A percentile compares a stretch with the other conserved stretches of the same genome.
These are phyloP conservation scores for Hemicrepidius hirtus DNA, from an alignment of 2,888 invertebrate genomes.

Conservation along the genomic window DNA sequence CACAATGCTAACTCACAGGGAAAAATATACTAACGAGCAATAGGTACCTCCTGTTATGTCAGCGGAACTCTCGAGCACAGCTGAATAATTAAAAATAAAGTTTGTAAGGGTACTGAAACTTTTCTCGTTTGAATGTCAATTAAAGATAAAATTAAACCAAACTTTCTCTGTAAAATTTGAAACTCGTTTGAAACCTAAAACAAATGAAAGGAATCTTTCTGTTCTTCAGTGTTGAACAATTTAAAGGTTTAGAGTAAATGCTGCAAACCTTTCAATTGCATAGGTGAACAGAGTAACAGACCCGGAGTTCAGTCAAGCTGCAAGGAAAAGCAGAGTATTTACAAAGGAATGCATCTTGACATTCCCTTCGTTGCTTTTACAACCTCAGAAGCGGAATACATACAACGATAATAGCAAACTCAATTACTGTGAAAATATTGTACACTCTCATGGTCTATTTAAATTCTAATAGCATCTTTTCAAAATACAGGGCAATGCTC, in stretches of 20 bases:
- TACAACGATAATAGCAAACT: constrained; percentile 2
- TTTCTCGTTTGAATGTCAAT: constrained; percentile 7
- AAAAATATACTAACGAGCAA: constrained; percentile 34
- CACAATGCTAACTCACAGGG: constrained; percentile 37
- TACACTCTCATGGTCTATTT: constrained; percentile 1
- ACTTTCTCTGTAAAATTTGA: too few relatives aligned
- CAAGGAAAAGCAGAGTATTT: constrained; percentile 29
- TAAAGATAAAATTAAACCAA: not conserved
- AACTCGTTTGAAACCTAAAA: too few relatives aligned
- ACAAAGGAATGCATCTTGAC: constrained; percentile 27
- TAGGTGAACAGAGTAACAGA: constrained; percentile 43
- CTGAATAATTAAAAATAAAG: constrained; percentile 18
- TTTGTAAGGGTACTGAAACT: not conserved
- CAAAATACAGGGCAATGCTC: constrained; percentile 12
- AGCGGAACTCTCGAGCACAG: constrained; percentile 4
- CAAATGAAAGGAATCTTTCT: too few relatives aligned
- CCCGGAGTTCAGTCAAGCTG: constrained; percentile 40
- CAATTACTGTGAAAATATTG: constrained; percentile 17
- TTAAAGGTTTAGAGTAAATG: not conserved
- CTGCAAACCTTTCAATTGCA: constrained; percentile 34
- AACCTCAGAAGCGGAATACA: constrained; percentile 20
- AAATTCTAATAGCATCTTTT: constrained; percentile 7
- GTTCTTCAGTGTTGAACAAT: not conserved
- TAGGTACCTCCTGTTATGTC: constrained; percentile 14
- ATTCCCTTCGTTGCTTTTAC: constrained; percentile 2